phyloP scores from a whole-genome alignment of 1,140 invertebrate species.

The Drosophila obscura region DNA sequence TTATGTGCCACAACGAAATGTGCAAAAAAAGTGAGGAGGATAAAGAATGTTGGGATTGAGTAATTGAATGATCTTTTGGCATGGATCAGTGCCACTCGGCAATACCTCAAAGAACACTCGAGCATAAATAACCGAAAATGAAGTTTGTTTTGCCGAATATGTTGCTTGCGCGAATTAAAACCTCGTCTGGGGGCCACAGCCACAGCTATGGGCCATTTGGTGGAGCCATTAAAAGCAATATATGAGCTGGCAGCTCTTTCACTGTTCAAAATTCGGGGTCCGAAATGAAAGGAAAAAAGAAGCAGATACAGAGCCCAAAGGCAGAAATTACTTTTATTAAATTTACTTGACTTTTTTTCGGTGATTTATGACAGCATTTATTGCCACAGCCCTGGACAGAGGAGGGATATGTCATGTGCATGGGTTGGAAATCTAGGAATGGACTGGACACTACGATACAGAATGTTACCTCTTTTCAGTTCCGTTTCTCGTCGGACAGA shows the following conservation, averaged over 20 bases:
- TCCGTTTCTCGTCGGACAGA: constrained; percentile 9
- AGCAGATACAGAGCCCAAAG: constrained; percentile 20
- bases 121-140: constrained; percentile 27
- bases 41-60: constrained; percentile 14
- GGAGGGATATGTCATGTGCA: constrained; percentile 16
- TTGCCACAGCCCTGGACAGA: not conserved
- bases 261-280: constrained; percentile 19
- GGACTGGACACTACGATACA: constrained; percentile 11
- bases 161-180: constrained; percentile 16
- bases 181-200: no score
- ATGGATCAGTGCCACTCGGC: constrained; percentile 20
- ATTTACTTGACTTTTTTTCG: constrained; percentile 36
- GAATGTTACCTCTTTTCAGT: constrained; percentile 1
- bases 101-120: constrained; percentile 8
- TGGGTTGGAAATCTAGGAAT: constrained; percentile 16
- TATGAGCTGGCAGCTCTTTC: constrained; percentile 54
- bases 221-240: constrained; percentile 55
- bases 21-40: not conserved
- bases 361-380: constrained; percentile 49
- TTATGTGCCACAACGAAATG: constrained; percentile 24
- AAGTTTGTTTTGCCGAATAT: constrained; percentile 14
- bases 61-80: constrained; percentile 26
- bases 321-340: constrained; percentile 59
- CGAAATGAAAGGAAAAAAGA: constrained; percentile 37
- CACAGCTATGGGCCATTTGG: constrained; percentile 23